Evolutionary conservation across 2,888 invertebrate species (phyloP), one percentile per base, ranked within the genome.

Genomic region (Antheraea assamensis): DNA sequence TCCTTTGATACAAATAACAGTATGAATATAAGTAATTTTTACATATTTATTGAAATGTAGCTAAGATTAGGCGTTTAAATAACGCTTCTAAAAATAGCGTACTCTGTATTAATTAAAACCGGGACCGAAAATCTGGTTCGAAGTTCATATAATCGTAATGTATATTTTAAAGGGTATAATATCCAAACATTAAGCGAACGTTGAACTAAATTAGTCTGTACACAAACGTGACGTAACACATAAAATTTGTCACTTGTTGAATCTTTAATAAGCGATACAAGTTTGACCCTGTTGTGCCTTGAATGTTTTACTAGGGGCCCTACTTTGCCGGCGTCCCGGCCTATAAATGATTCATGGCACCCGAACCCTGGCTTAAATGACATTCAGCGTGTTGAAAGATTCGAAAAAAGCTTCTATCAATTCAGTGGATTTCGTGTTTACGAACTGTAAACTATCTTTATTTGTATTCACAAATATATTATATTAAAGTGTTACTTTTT

Each of bases 321-420:
- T 80, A 82, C 83, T 87, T 85, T 82, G 82, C 73, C 73, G 75
- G 74, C 76, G 72, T 64, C 81, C 82, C 84, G 83, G 79, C 76
- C 75, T 75, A 87, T 89, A 84, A 88, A 88, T 88, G 85, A 88
- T 88, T 88, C 88, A 89, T 87, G 83, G 78, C 80, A 76, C 78
- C 78, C 76, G 80, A 79, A 77, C 74, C 74, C 55, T 70, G 66
- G 76, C 74, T 76, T 76, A 74, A 75, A 74, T 73, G 74, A 72
- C 75, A 75, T 72, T 70, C 72, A 76, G 47, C 55, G 52, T 52
- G 71, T 74, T 55, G 75, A 74, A 73, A 72, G 72, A 68, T 24
- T 66, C 72, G 71, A 73, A 72, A 76, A 76, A 75, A 72, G 70
- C 68, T 66, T 49, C 66, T 71, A 71, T 72, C 71, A 71, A 73